phyloP scores from a whole-genome alignment of 2,113 vertebrate species.

The Mesembrinibis cayennensis region DNA sequence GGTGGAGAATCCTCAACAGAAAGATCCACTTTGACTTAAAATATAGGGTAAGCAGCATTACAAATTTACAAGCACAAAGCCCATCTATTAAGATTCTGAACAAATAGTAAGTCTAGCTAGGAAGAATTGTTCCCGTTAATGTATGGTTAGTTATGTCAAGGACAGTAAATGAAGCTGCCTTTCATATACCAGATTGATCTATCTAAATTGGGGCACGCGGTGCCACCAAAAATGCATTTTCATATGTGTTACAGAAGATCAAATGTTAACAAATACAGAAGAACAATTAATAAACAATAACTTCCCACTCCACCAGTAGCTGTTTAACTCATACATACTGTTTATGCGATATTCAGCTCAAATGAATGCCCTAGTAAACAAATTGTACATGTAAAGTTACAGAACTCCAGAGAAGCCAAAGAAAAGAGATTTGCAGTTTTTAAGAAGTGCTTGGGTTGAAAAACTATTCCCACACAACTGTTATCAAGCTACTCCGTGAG shows the following conservation, averaged over 20 bases:
- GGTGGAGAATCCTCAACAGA: conserved; percentile 63
- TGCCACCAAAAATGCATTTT: conserved; percentile 43
- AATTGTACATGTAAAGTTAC: background rate
- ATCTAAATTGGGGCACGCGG: conserved; percentile 6
- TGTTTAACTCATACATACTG: background rate
- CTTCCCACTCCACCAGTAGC: background rate
- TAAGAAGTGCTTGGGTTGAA: background rate
- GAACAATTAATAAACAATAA: conserved; percentile 31
- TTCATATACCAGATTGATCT: conserved; percentile 58
- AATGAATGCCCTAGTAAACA: background rate
- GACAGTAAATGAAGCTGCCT: conserved; percentile 69
- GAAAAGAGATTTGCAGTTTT: background rate
- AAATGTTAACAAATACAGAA: conserved; percentile 30
- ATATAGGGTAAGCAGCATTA: conserved; percentile 60
- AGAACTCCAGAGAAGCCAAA: background rate
- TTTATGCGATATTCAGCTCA: background rate
- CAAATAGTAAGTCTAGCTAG: conserved; percentile 44
- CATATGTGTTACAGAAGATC: background rate
- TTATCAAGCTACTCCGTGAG: background rate
- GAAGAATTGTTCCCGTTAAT: conserved; percentile 37
- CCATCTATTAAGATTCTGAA: conserved; percentile 69
- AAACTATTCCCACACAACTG: background rate
- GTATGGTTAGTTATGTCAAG: conserved; percentile 73
- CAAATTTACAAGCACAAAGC: conserved; percentile 60
- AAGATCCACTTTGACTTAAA: conserved; percentile 72